These are phyloP conservation scores for Diprion similis DNA, from an alignment of 1,140 invertebrate species.

Conservation along the genomic window DNA sequence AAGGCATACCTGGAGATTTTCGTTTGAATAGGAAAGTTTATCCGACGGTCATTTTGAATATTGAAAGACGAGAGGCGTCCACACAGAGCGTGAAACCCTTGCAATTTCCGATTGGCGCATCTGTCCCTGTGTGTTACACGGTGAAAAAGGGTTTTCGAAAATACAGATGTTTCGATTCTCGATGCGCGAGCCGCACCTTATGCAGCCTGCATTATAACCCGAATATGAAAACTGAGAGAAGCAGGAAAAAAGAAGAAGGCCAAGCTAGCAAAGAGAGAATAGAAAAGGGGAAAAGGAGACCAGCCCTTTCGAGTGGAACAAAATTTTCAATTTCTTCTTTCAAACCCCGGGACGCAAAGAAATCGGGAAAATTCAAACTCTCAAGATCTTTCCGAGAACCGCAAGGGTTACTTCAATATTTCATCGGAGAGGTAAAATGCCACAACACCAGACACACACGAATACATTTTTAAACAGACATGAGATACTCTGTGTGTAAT, in stretches of 20 bases:
- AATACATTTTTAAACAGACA: no score
- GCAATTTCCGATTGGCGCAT: slow-evolving; percentile 31
- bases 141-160: slow-evolving; percentile 46
- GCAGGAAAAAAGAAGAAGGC: neutral
- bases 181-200: slow-evolving; percentile 1
- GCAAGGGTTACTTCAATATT: no score
- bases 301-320: slow-evolving; percentile 44
- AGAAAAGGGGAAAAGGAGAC: slow-evolving; percentile 24
- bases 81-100: slow-evolving; percentile 37
- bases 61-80: no score
- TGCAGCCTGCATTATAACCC: neutral
- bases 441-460: slow-evolving; percentile 4
- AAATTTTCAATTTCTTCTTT: neutral
- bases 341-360: neutral
- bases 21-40: no score
- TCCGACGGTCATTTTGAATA: no score
- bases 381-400: no score
- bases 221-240: neutral
- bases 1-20: no score
- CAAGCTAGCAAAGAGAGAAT: slow-evolving; percentile 11
- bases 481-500: no score
- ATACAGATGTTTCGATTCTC: slow-evolving; percentile 50
- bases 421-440: slow-evolving; percentile 15
- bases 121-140: slow-evolving; percentile 39
- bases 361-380: neutral